Evolutionary conservation across 2,888 invertebrate genomes (phyloP).

Genomic region (Alcis repandata): DNA sequence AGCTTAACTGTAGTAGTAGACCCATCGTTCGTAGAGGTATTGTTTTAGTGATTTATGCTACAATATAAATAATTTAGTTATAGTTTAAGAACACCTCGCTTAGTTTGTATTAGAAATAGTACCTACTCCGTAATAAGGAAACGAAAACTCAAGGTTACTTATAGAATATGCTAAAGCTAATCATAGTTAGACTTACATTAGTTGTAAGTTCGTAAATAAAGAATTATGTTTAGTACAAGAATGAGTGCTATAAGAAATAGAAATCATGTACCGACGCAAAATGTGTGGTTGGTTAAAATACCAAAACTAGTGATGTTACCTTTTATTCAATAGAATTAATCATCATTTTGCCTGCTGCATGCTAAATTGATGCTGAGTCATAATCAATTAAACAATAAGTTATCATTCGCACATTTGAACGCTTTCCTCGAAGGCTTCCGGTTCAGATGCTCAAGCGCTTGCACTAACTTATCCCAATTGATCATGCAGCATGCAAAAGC

Average conservation of each 20-base stretch:
- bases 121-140: background rate
- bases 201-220: conserved; percentile 10
- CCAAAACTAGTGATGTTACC: conserved; percentile 13
- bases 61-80: background rate
- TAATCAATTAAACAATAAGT: conserved; percentile 54
- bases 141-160: too few species aligned
- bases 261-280: background rate
- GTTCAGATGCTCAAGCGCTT: conserved; percentile 66
- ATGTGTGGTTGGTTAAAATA: background rate
- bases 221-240: background rate
- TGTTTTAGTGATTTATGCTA: conserved; percentile 10
- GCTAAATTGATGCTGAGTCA: conserved; percentile 67
- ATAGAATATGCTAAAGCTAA: conserved; percentile 53
- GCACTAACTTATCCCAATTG: conserved; percentile 62
- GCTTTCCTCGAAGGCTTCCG: conserved; percentile 64
- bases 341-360: conserved; percentile 84
- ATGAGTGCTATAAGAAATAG: conserved; percentile 3
- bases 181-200: conserved; percentile 47
- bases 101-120: conserved; percentile 3
- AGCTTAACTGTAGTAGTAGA: conserved; percentile 51
- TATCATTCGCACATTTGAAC: conserved; percentile 64
- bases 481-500: conserved; percentile 86
- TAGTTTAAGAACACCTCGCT: conserved; percentile 5
- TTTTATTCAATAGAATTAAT: conserved; percentile 46
- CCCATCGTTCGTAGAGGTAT: conserved; percentile 60